A percentile compares a stretch with the other conserved stretches of the same genome.
Conservation (phyloP, 2,888 invertebrate genomes). For the Norana najaformis region DNA sequence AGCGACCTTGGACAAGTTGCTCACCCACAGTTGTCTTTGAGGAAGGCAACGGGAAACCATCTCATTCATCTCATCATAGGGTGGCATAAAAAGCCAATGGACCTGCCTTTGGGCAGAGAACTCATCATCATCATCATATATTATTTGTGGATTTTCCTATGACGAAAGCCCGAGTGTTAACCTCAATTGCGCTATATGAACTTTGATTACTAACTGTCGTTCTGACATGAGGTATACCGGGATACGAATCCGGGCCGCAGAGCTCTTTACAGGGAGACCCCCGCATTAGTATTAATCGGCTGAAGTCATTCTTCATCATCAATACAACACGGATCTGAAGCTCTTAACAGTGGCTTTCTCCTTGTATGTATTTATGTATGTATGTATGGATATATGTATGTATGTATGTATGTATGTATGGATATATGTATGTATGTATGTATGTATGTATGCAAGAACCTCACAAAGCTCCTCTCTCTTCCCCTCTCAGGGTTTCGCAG, state of each 20-base stretch:
- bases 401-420: neutral
- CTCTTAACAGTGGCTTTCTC: neutral
- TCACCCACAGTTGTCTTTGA: no score
- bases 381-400: slow-evolving; percentile 16
- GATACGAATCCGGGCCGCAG: neutral
- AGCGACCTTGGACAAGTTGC: no score
- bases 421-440: neutral
- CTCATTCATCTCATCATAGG: no score
- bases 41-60: no score
- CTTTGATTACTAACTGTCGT: no score
- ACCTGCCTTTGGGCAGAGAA: no score
- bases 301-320: neutral
- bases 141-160: neutral
- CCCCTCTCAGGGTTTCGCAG: no score
- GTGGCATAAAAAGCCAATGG: no score
- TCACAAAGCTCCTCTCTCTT: no score
- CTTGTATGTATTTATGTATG: slow-evolving; percentile 17
- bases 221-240: neutral
- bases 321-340: neutral
- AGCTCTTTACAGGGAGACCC: neutral
- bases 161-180: neutral
- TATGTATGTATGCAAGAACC: slow-evolving; percentile 21
- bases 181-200: neutral
- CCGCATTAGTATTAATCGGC: neutral
- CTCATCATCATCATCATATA: neutral